Conservation (phyloP, 2,888 invertebrate genomes). For the Nomada fucata region DNA sequence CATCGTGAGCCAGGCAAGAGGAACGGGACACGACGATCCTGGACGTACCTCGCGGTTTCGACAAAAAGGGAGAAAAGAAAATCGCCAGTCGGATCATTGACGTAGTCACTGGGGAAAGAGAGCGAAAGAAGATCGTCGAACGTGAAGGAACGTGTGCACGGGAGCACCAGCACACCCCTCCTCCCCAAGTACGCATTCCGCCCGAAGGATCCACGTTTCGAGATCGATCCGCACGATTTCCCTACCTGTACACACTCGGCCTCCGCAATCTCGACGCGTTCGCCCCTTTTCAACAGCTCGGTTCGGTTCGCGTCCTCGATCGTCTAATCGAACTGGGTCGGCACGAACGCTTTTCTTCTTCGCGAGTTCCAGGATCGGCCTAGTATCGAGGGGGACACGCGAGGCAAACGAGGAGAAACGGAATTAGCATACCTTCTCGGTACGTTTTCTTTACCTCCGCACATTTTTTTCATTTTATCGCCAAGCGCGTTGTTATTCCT, state of each 20-base stretch:
- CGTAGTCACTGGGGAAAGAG: conserved; percentile 6
- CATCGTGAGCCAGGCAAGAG: conserved; percentile 13
- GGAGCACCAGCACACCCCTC: conserved; percentile 64
- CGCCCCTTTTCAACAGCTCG: neutral
- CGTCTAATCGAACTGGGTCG: conserved; percentile 43
- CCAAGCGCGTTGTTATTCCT: conserved; percentile 7
- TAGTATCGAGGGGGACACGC: conserved; percentile 37
- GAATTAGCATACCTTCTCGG: conserved; percentile 39
- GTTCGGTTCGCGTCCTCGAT: conserved; percentile 10
- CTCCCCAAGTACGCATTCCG: conserved; percentile 60
- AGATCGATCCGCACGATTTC: conserved; percentile 48
- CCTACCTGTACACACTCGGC: neutral
- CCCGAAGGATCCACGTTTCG: conserved; percentile 58
- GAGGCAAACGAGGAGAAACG: conserved; percentile 19
- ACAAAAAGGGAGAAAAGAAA: neutral
- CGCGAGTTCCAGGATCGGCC: conserved; percentile 20
- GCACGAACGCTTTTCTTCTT: neutral
- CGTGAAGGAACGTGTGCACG: conserved; percentile 69
- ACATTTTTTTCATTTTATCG: neutral
- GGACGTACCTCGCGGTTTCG: conserved; percentile 15
- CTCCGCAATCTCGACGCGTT: conserved; percentile 16
- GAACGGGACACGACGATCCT: conserved; percentile 13
- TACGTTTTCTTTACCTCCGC: neutral
- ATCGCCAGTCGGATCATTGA: conserved; percentile 12
- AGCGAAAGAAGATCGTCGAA: conserved; percentile 51